Percentiles rank a stretch among this genome's conserved stretches.
These are phyloP conservation scores for Falco novaeseelandiae DNA, from an alignment of 2,797 vertebrate species.

Conservation along the genomic window DNA sequence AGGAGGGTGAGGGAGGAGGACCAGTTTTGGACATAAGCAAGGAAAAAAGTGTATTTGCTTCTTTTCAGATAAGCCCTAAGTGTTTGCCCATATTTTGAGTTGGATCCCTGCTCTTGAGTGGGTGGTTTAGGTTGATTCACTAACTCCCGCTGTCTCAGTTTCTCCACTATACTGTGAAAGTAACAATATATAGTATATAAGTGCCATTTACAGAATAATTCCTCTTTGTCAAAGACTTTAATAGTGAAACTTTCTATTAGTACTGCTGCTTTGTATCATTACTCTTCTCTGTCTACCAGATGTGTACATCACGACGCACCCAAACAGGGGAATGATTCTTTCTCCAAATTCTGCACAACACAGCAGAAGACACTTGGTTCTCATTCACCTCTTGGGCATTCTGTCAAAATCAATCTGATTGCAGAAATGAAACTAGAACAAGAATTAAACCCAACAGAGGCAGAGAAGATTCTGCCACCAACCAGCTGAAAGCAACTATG, in stretches of 20 bases:
- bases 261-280: background rate
- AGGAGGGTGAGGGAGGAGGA: accelerated
- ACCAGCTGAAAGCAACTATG: background rate
- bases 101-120: background rate
- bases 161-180: background rate
- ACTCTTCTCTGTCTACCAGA: background rate
- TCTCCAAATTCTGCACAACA: background rate
- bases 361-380: background rate
- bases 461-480: background rate
- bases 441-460: background rate
- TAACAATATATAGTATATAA: background rate
- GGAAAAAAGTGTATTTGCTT: background rate
- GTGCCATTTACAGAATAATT: background rate
- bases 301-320: background rate
- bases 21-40: background rate
- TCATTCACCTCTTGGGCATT: background rate
- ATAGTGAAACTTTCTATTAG: background rate
- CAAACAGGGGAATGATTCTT: background rate
- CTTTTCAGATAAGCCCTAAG: background rate
- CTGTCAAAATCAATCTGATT: background rate
- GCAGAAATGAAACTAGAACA: background rate
- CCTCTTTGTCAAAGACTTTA: background rate
- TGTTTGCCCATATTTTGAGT: background rate
- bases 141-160: background rate
- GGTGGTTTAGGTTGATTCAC: background rate